Evolutionary conservation across 2,797 vertebrate genomes (phyloP).

Genomic region (Crenuchus spilurus): DNA sequence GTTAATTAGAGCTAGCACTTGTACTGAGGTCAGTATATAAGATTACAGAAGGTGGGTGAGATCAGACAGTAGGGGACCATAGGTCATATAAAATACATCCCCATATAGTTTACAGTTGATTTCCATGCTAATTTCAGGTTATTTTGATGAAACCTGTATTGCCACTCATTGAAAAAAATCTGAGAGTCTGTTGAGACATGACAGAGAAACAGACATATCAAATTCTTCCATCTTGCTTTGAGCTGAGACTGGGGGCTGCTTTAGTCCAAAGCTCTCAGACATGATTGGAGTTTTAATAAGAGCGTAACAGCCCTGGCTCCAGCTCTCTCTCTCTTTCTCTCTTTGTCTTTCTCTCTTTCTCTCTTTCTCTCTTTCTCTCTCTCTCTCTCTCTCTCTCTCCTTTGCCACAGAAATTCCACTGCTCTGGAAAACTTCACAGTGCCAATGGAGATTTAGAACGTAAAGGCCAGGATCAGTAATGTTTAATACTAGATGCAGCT

Average conservation of each 20-base stretch:
- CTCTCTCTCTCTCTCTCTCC: conserved; percentile 25
- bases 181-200: conserved; percentile 45
- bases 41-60: no score
- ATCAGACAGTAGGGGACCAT: no score
- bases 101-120: neutral
- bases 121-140: conserved; percentile 23
- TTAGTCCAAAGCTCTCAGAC: conserved; percentile 55
- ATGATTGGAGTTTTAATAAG: conserved; percentile 60
- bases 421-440: conserved; percentile 54
- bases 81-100: neutral
- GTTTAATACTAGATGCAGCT: conserved; percentile 51
- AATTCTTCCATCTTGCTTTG: conserved; percentile 47
- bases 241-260: conserved; percentile 37
- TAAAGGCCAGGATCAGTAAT: conserved; percentile 50
- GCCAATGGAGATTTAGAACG: conserved; percentile 46
- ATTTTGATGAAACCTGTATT: conserved; percentile 20
- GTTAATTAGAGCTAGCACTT: neutral
- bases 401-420: conserved; percentile 53
- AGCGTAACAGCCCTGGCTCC: conserved; percentile 60
- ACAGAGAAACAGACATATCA: conserved; percentile 50
- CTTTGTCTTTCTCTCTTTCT: conserved; percentile 5
- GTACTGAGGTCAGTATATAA: neutral
- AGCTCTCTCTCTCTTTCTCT: conserved; percentile 41
- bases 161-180: conserved; percentile 23
- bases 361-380: conserved; percentile 21